A percentile compares a stretch with the other conserved stretches of the same genome.
These are phyloP conservation scores for Rhabditoides inermis DNA, from an alignment of 2,888 invertebrate species.

Conservation along the genomic window DNA sequence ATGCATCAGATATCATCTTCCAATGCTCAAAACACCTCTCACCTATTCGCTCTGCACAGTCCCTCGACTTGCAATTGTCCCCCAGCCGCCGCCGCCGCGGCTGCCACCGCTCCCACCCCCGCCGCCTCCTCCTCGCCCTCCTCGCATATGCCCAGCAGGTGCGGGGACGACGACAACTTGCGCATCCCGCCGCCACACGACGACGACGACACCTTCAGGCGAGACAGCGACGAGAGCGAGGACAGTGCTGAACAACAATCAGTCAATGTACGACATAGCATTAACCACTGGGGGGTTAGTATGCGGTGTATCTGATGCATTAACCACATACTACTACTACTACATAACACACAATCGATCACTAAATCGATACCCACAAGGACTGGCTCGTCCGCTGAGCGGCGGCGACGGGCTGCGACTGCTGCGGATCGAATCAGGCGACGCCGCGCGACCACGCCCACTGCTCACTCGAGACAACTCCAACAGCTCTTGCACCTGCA, in stretches of 20 bases:
- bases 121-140: constrained; percentile 42
- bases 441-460: constrained; percentile 41
- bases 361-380: no score
- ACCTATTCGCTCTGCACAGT: no score
- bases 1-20: no score
- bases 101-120: no score
- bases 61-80: no score
- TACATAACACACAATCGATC: no score
- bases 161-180: constrained; percentile 50
- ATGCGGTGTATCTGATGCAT: no score
- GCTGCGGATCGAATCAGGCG: constrained; percentile 45
- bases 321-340: no score
- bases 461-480: constrained; percentile 40
- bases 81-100: no score
- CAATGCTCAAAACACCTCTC: no score
- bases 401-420: constrained; percentile 44
- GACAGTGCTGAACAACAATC: constrained; percentile 17
- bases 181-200: constrained; percentile 40
- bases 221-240: constrained; percentile 25
- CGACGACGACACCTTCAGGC: constrained; percentile 38
- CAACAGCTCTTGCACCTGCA: constrained; percentile 49
- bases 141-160: constrained; percentile 46
- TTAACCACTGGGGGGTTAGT: constrained; percentile 1
- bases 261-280: neutral
- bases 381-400: constrained; percentile 37